These are phyloP conservation scores for Camponotus floridanus DNA, from an alignment of 1,140 invertebrate genomes.

Conservation along the genomic window DNA sequence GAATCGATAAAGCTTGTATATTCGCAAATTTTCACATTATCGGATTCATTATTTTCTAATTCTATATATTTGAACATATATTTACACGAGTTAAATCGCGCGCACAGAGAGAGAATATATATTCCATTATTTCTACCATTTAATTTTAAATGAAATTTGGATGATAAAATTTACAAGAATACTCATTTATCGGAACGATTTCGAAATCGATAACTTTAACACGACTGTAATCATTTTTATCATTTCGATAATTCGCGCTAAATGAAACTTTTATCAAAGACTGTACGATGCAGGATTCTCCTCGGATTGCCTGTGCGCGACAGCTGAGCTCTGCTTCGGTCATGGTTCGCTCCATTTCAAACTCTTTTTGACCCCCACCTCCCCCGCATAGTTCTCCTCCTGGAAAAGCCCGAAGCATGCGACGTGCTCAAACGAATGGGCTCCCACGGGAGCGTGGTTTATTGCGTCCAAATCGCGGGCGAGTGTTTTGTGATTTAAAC, in stretches of 20 bases:
- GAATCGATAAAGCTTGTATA: not conserved
- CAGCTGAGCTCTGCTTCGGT: conserved; percentile 74
- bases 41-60: conserved; percentile 32
- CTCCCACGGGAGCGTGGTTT: conserved; percentile 63
- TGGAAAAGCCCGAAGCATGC: conserved; percentile 60
- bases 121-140: conserved; percentile 1
- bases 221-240: conserved; percentile 14
- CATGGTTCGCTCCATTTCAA: conserved; percentile 72
- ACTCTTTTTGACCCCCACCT: conserved; percentile 69
- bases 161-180: too few species aligned
- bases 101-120: not conserved
- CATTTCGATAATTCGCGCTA: conserved; percentile 27
- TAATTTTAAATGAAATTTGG: not conserved
- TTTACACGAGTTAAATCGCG: conserved; percentile 20
- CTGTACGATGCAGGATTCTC: conserved; percentile 72
- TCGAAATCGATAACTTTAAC: not conserved
- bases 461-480: conserved; percentile 64
- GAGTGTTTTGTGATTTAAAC: conserved; percentile 73
- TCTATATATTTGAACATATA: not conserved
- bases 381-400: not conserved
- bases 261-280: conserved; percentile 71
- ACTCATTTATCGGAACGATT: not conserved
- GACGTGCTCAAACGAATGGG: conserved; percentile 64
- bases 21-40: conserved; percentile 8
- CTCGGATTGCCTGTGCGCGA: conserved; percentile 72